These are phyloP conservation scores for Eupithecia centaureata DNA, from an alignment of 2,888 invertebrate species.

Conservation along the genomic window DNA sequence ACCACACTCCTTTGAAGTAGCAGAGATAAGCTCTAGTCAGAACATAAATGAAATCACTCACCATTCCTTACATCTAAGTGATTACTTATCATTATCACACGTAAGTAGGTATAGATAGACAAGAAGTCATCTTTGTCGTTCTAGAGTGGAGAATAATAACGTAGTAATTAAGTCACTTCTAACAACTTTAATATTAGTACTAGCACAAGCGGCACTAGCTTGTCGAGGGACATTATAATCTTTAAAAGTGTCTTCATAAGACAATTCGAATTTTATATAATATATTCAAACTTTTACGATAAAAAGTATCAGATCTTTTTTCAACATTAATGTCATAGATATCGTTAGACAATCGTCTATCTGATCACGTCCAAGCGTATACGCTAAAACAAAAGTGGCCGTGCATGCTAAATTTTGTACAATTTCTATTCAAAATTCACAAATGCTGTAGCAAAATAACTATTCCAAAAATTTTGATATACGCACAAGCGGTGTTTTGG, in stretches of 20 bases:
- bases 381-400: slow-evolving; percentile 63
- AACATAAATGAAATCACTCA: slow-evolving; percentile 53
- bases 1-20: slow-evolving; percentile 36
- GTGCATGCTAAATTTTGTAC: slow-evolving; percentile 64
- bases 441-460: slow-evolving; percentile 80
- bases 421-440: slow-evolving; percentile 65
- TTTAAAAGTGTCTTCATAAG: slow-evolving; percentile 68
- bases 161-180: slow-evolving; percentile 57
- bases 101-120: slow-evolving; percentile 36
- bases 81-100: slow-evolving; percentile 51
- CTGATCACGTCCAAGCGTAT: slow-evolving; percentile 68
- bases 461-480: slow-evolving; percentile 66
- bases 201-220: slow-evolving; percentile 62
- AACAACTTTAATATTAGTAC: slow-evolving; percentile 56
- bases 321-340: slow-evolving; percentile 51
- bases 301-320: slow-evolving; percentile 63
- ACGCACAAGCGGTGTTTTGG: slow-evolving; percentile 78
- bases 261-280: slow-evolving; percentile 63
- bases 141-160: slow-evolving; percentile 58
- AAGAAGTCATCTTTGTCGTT: slow-evolving; percentile 67
- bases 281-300: slow-evolving; percentile 62
- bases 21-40: slow-evolving; percentile 58
- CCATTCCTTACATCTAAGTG: slow-evolving; percentile 50
- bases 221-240: slow-evolving; percentile 60
- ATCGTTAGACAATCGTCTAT: slow-evolving; percentile 42